Conservation (phyloP, 2,113 vertebrate genomes). For the Stictonetta naevosa region DNA sequence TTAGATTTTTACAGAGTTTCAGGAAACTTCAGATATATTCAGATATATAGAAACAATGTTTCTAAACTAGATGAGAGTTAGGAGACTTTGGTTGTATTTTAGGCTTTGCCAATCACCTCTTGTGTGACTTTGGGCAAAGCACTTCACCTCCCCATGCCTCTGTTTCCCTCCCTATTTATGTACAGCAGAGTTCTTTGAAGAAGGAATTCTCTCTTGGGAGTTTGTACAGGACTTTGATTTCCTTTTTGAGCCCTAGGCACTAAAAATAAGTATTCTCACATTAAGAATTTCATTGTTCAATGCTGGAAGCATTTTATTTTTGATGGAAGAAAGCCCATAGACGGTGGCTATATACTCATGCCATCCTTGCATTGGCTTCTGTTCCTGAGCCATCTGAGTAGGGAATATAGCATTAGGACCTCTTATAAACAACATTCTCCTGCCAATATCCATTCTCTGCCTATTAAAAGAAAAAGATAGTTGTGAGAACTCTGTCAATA, state of each 20-base stretch:
- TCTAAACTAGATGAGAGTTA: not conserved
- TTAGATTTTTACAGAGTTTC: constrained; percentile 9
- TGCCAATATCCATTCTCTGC: constrained; percentile 57
- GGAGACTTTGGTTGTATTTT: not conserved
- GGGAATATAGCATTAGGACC: constrained; percentile 7
- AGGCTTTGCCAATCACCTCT: not conserved
- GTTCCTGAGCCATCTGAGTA: constrained; percentile 14
- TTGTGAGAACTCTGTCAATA: constrained; percentile 73
- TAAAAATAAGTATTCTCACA: constrained; percentile 28
- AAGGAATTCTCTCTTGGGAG: not conserved
- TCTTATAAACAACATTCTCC: constrained; percentile 19
- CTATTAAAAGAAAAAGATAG: constrained; percentile 65
- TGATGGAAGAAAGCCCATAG: not conserved
- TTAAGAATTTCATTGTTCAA: not conserved
- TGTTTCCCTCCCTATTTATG: not conserved
- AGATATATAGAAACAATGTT: not conserved
- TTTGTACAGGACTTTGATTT: not conserved
- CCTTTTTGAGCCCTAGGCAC: not conserved
- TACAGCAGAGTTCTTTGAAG: not conserved
- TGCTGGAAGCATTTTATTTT: constrained; percentile 44
- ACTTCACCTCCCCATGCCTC: not conserved
- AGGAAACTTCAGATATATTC: not conserved
- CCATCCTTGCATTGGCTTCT: constrained; percentile 13
- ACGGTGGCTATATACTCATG: not conserved
- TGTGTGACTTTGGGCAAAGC: not conserved